These are phyloP conservation scores for Agriopis marginaria DNA, from an alignment of 2,888 invertebrate species.

Conservation along the genomic window DNA sequence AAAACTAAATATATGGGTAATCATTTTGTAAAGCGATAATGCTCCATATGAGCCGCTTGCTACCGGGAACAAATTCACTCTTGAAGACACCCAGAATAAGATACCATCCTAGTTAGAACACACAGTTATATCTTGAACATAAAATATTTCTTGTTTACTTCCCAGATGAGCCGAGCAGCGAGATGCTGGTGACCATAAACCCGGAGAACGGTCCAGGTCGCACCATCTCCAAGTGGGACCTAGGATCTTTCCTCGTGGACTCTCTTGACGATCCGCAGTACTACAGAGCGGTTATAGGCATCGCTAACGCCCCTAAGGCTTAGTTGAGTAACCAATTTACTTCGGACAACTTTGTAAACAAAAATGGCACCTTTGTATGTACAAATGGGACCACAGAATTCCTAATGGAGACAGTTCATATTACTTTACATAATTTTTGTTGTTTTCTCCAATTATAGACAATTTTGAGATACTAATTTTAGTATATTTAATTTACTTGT, in stretches of 20 bases:
- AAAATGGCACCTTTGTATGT: not conserved
- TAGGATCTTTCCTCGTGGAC: slow-evolving; percentile 92
- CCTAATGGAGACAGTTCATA: no score
- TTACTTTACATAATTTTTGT: no score
- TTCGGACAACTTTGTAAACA: not conserved
- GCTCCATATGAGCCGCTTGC: no score
- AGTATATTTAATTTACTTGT: no score
- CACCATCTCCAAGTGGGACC: slow-evolving; percentile 90
- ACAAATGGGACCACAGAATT: no score
- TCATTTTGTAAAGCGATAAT: no score
- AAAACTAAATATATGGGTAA: no score
- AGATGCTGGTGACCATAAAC: slow-evolving; percentile 86
- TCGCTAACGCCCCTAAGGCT: slow-evolving; percentile 63
- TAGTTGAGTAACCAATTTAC: slow-evolving; percentile 10
- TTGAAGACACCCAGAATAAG: not conserved
- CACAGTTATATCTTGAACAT: not conserved
- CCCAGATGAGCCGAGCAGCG: slow-evolving; percentile 88
- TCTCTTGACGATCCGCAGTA: slow-evolving; percentile 89
- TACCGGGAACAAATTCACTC: not conserved
- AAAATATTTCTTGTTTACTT: not conserved
- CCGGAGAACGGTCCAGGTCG: slow-evolving; percentile 89
- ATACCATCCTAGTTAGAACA: not conserved
- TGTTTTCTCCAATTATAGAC: no score
- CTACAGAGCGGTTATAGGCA: slow-evolving; percentile 79
- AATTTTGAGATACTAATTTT: no score